These are phyloP conservation scores for Beris morrisii DNA, from an alignment of 2,888 invertebrate species.

Conservation along the genomic window DNA sequence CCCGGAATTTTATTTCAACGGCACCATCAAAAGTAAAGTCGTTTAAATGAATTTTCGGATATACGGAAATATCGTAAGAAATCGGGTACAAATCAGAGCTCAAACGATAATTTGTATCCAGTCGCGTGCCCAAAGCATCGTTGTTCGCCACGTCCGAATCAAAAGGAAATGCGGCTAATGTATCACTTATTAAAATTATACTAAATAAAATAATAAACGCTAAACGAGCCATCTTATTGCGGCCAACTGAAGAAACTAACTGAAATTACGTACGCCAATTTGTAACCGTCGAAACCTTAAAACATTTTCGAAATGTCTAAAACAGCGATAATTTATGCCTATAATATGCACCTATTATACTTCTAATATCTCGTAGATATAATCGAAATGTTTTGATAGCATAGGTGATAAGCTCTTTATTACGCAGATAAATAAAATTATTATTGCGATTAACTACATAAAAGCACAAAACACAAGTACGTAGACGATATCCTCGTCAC, in stretches of 20 bases:
- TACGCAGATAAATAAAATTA: too few species aligned
- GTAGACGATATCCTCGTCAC: neutral
- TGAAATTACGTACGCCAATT: slow-evolving; percentile 49
- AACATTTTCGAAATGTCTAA: too few species aligned
- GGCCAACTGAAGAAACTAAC: neutral
- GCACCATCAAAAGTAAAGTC: slow-evolving; percentile 1
- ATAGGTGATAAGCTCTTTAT: too few species aligned
- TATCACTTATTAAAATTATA: neutral
- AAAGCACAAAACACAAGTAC: too few species aligned
- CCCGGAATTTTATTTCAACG: slow-evolving; percentile 1
- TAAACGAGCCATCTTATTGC: slow-evolving; percentile 15
- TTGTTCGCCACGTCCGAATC: neutral
- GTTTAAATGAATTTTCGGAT: neutral
- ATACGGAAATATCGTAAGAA: slow-evolving; percentile 12
- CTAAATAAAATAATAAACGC: slow-evolving; percentile 16
- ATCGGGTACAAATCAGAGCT: slow-evolving; percentile 7
- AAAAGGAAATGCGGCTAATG: neutral
- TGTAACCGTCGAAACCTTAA: slow-evolving; percentile 44
- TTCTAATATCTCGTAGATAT: too few species aligned
- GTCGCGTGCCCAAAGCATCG: neutral
- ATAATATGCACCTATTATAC: too few species aligned
- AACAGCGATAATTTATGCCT: too few species aligned
- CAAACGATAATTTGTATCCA: slow-evolving; percentile 5
- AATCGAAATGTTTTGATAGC: too few species aligned
- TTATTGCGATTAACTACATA: too few species aligned